phyloP scores from a whole-genome alignment of 2,888 invertebrate genomes.

The Brassicogethes aeneus region DNA sequence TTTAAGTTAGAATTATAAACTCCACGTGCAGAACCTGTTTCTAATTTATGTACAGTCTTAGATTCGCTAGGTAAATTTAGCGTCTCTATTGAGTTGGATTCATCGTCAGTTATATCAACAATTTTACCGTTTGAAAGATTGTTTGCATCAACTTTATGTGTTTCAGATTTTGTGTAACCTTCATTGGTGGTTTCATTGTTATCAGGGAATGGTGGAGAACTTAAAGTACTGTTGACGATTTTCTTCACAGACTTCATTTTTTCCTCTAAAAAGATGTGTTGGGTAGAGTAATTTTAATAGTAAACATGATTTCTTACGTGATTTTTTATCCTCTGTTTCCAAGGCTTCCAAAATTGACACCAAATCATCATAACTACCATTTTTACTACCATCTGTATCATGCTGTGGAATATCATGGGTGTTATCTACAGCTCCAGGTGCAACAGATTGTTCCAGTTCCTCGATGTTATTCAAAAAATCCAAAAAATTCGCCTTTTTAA shows the following conservation, averaged over 20 bases:
- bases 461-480: slow-evolving; percentile 28
- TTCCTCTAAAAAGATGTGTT: slow-evolving; percentile 25
- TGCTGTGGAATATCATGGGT: slow-evolving; percentile 21
- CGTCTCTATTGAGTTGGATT: no score
- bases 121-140: no score
- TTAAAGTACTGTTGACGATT: slow-evolving; percentile 22
- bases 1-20: no score
- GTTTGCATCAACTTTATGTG: no score
- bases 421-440: slow-evolving; percentile 7
- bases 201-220: background rate
- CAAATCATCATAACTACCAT: slow-evolving; percentile 40
- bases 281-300: no score
- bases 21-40: no score
- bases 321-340: slow-evolving; percentile 40
- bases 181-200: no score
- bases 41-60: no score
- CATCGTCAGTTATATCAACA: no score
- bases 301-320: slow-evolving; percentile 31
- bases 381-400: slow-evolving; percentile 14
- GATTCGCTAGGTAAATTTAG: no score
- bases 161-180: no score
- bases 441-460: slow-evolving; percentile 22
- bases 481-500: slow-evolving; percentile 25
- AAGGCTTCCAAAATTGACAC: slow-evolving; percentile 41
- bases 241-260: slow-evolving; percentile 34